phyloP scores from a whole-genome alignment of 2,113 vertebrate genomes.

The Megalops atlanticus region DNA sequence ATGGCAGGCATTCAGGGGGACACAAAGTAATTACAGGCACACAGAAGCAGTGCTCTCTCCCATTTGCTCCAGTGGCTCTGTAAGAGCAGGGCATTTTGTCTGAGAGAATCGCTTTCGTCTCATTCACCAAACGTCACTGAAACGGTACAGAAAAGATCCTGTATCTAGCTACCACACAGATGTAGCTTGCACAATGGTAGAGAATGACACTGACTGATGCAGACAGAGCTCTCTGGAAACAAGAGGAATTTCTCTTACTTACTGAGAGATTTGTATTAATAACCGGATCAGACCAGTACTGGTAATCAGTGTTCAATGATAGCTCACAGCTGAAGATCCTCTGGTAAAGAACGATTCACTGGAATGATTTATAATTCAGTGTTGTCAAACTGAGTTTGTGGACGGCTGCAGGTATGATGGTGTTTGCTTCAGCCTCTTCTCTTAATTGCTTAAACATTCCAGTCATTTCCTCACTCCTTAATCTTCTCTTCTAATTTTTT shows the following conservation, averaged over 20 bases:
- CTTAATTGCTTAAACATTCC: background rate
- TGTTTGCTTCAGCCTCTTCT: background rate
- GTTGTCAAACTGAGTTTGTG: background rate
- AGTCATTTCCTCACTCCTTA: background rate
- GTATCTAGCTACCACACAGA: background rate
- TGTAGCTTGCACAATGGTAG: too few species aligned
- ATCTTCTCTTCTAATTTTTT: too few species aligned
- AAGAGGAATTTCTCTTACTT: too few species aligned
- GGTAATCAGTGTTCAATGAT: background rate
- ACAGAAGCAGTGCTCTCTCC: background rate
- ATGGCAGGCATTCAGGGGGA: background rate
- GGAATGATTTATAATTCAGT: background rate
- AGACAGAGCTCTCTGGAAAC: too few species aligned
- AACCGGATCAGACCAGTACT: background rate
- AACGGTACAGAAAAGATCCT: background rate
- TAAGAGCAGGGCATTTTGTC: background rate
- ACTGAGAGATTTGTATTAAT: background rate
- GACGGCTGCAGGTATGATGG: background rate
- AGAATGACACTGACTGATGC: too few species aligned
- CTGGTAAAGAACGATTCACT: background rate
- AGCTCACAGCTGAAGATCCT: background rate
- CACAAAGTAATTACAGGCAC: conserved; percentile 6
- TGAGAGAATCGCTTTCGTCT: background rate
- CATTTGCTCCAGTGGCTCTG: background rate
- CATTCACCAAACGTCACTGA: background rate